Conservation (phyloP, 1,140 invertebrate genomes). For the Caenorhabditis latens region DNA sequence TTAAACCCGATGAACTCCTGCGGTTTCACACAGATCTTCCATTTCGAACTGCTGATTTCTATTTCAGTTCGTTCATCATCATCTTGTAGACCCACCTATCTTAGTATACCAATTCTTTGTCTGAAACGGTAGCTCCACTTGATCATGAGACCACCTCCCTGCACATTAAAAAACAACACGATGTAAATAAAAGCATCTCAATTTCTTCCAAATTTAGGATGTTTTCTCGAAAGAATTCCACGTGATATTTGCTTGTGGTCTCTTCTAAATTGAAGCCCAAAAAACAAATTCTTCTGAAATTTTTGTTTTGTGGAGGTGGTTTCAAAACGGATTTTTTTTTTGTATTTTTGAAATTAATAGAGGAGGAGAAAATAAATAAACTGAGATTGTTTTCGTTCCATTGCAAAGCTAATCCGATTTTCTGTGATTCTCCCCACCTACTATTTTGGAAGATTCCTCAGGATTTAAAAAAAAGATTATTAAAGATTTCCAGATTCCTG, state of each 20-base stretch:
- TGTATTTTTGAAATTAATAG: background rate
- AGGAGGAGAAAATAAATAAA: no score
- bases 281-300: background rate
- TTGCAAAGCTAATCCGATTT: no score
- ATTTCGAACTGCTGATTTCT: background rate
- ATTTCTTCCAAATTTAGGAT: conserved; percentile 28
- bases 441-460: background rate
- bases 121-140: no score
- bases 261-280: background rate
- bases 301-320: background rate
- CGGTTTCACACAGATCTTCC: background rate
- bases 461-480: no score
- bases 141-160: no score
- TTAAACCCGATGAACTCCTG: background rate
- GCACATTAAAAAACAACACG: background rate
- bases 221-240: conserved; percentile 24
- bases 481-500: no score
- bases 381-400: no score
- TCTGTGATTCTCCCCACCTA: background rate
- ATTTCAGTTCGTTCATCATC: background rate
- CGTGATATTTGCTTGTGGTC: conserved; percentile 20
- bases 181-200: conserved; percentile 26
- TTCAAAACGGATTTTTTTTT: background rate
- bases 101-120: no score
- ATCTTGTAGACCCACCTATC: background rate